Evolutionary conservation across 2,113 vertebrate genomes (phyloP), one percentile per base, ranked within the genome.

Genomic region (Alouatta palliata): DNA sequence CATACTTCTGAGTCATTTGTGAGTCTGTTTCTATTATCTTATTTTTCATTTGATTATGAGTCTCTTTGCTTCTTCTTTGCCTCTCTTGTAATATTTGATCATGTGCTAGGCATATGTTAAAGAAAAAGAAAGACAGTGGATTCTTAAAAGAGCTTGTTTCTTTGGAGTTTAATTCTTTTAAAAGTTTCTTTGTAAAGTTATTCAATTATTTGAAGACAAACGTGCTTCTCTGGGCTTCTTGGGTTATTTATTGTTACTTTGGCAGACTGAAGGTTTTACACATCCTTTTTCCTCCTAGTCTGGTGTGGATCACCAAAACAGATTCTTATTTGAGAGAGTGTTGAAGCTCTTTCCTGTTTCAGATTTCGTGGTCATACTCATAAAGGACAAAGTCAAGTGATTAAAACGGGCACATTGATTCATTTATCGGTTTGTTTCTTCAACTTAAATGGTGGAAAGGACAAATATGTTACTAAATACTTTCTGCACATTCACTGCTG

Each of bases 361-460:
- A 61, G n/a, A 32, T 73, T 86, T 75, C 73, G 30, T 90, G 27
- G 35, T 89, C 43, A 52, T 23, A 56, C 2, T 70, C 21, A 49
- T 14, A 83, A 86, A 30, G 19, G 27, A 76, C 43, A 47, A 52
- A 75, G 79, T n/a, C 43, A 23, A 45, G 8, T 75, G 56, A 83
- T 87, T 86, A 80, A 16, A 83, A 70, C 64, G 16, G 25, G 45
- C 30, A 35, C 30, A 43, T 19, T 89, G 70, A 96, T 30, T 71
- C 91, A 27, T 77, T 85, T 91, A 27, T 84, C 40, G 49, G 30
- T 25, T 95, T 86, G 25, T 90, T 95, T 86, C 45, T 73, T 95
- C 37, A 77, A 40, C 4, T 80, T 91, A 73, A 68, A 47, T 83
- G 37, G 83, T 91, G 40, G 13, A 89, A 95, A 89, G 23, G 14